Evolutionary conservation across 2,113 vertebrate genomes (phyloP).

Genomic region (Etia nguti): DNA sequence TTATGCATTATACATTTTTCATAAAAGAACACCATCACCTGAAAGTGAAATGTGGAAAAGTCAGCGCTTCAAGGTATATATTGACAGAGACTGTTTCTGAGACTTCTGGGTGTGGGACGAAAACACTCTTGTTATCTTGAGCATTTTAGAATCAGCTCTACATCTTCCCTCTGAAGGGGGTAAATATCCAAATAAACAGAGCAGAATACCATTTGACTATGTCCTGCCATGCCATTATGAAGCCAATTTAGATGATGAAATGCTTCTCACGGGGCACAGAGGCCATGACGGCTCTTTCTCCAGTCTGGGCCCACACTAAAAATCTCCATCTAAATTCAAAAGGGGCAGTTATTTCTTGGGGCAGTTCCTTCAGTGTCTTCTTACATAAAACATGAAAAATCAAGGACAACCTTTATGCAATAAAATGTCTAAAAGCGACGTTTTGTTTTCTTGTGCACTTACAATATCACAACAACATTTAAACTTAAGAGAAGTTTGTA

Average conservation of each 20-base stretch:
- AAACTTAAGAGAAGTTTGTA: neutral
- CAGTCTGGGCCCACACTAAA: neutral
- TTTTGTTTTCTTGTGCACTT: neutral
- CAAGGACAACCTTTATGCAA: neutral
- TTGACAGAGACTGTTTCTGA: constrained; percentile 56
- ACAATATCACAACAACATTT: neutral
- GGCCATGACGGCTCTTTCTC: constrained; percentile 40
- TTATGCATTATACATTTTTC: constrained; percentile 69
- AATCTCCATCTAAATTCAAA: constrained; percentile 44
- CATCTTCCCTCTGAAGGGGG: constrained; percentile 48
- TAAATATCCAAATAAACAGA: constrained; percentile 60
- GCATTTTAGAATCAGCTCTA: constrained; percentile 43
- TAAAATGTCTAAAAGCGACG: neutral
- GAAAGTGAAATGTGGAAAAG: constrained; percentile 62
- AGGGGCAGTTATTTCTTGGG: constrained; percentile 6
- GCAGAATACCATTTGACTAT: constrained; percentile 48
- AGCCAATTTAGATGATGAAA: constrained; percentile 48
- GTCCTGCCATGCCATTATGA: constrained; percentile 34
- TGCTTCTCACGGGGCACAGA: constrained; percentile 12
- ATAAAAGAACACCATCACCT: constrained; percentile 62
- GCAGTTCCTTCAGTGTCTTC: constrained; percentile 16
- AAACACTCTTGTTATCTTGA: constrained; percentile 55
- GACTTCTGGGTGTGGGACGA: constrained; percentile 49
- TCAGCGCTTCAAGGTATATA: constrained; percentile 56
- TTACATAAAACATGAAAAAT: constrained; percentile 41